Conservation (phyloP, 2,888 invertebrate species). For the Gibbula magus region DNA sequence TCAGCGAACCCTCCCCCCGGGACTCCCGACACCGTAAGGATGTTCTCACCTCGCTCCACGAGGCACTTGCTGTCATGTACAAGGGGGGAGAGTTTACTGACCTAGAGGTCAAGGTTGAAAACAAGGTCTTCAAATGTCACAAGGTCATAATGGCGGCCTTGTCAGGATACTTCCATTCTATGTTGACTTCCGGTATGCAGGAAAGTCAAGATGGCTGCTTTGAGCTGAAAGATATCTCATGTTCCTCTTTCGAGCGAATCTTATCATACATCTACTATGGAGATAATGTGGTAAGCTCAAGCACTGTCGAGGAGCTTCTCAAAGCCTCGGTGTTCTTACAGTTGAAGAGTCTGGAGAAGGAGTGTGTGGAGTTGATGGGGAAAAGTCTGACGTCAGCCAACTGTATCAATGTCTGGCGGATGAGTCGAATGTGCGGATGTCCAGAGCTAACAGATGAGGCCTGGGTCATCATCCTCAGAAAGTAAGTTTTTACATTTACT, state of each 20-base stretch:
- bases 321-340: slow-evolving; percentile 28
- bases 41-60: slow-evolving; percentile 2
- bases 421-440: slow-evolving; percentile 16
- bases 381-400: slow-evolving; percentile 19
- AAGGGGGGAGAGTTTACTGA: slow-evolving; percentile 20
- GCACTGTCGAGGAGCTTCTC: slow-evolving; percentile 23
- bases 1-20: neutral
- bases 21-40: slow-evolving; percentile 6
- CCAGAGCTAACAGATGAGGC: neutral
- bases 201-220: neutral
- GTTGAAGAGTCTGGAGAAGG: slow-evolving; percentile 25
- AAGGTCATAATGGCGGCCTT: slow-evolving; percentile 27
- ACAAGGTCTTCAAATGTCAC: slow-evolving; percentile 33
- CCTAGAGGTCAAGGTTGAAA: slow-evolving; percentile 14
- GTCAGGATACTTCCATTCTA: slow-evolving; percentile 30
- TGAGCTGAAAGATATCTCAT: slow-evolving; percentile 3
- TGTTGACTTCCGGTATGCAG: slow-evolving; percentile 24
- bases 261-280: slow-evolving; percentile 25
- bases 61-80: slow-evolving; percentile 19
- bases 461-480: neutral
- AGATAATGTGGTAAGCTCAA: slow-evolving; percentile 8
- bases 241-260: neutral
- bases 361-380: slow-evolving; percentile 20
- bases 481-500: neutral
- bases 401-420: neutral